Conservation (phyloP, 2,113 vertebrate species). For the Hylia prasina region DNA sequence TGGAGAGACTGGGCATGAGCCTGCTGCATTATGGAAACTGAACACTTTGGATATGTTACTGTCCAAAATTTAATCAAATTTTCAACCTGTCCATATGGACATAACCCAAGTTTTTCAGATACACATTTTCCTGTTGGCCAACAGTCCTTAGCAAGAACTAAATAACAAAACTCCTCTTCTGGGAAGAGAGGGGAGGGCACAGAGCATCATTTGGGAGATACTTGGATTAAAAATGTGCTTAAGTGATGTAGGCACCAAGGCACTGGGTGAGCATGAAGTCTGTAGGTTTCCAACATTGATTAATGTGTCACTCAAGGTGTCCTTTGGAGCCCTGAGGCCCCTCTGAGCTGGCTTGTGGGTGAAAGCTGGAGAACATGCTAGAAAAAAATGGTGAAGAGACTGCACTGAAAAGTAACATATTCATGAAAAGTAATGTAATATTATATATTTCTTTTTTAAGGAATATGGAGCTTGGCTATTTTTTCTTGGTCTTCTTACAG, state of each 20-base stretch:
- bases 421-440: not conserved
- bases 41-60: not conserved
- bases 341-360: not conserved
- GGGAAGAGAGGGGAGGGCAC: no score
- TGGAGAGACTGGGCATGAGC: not conserved
- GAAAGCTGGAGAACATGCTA: not conserved
- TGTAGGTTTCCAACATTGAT: not conserved
- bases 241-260: not conserved
- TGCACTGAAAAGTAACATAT: not conserved
- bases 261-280: not conserved
- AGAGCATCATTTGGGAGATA: not conserved
- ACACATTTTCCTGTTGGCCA: not conserved
- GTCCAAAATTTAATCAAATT: not conserved
- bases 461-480: not conserved
- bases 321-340: not conserved
- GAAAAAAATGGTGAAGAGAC: not conserved
- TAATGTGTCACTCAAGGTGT: not conserved
- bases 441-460: not conserved
- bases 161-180: not conserved
- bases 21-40: not conserved
- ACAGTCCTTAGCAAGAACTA: not conserved
- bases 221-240: not conserved
- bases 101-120: not conserved
- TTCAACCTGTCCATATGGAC: not conserved
- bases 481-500: not conserved